Evolutionary conservation across 2,113 vertebrate species (phyloP).

Genomic region (Uropsilus gracilis): DNA sequence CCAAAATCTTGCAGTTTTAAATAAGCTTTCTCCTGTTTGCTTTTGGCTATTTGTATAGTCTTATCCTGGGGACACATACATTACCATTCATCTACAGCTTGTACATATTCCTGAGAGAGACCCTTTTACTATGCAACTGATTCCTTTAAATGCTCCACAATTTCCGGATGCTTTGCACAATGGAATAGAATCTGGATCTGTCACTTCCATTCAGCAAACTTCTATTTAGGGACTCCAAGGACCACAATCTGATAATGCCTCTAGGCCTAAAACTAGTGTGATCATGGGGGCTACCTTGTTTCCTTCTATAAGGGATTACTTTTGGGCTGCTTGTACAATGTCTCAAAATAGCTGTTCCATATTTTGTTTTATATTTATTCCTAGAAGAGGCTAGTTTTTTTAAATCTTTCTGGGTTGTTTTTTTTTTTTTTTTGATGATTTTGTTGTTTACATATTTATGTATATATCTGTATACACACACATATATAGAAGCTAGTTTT

Average conservation of each 20-base stretch:
- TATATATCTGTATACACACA: too few species aligned
- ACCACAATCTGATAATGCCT: background rate
- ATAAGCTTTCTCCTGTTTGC: too few species aligned
- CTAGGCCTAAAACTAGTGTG: background rate
- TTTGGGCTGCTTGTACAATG: background rate
- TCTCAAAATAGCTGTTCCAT: background rate
- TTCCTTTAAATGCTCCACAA: background rate
- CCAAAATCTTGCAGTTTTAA: background rate
- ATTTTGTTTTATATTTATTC: slow-evolving; percentile 24
- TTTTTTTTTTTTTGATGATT: too few species aligned
- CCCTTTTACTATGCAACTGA: background rate
- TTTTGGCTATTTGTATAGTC: background rate
- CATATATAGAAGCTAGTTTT: background rate
- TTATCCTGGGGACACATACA: background rate
- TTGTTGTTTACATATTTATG: too few species aligned
- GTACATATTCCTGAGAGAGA: background rate
- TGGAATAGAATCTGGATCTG: background rate
- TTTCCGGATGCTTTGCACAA: background rate
- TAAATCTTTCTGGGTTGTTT: too few species aligned
- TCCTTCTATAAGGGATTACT: background rate
- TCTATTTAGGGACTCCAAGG: background rate
- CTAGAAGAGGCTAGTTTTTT: background rate
- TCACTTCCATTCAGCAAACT: background rate
- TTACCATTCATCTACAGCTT: background rate
- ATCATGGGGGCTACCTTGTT: background rate